These are phyloP conservation scores for Mellilla xanthometata DNA, from an alignment of 2,888 invertebrate species.

Conservation along the genomic window DNA sequence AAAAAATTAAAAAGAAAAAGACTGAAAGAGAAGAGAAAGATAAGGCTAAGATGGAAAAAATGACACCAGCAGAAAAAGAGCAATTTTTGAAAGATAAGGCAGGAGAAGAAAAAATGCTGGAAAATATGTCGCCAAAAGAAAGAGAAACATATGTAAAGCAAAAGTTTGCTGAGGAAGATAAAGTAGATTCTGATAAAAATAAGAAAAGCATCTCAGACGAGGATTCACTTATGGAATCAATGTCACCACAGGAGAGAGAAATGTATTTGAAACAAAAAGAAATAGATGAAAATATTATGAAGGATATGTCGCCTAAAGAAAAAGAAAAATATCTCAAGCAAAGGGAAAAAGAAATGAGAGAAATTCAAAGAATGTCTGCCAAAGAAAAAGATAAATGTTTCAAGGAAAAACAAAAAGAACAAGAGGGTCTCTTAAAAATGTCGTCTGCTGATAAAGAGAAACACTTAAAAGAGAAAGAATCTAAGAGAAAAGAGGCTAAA, in stretches of 20 bases:
- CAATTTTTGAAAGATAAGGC: not conserved
- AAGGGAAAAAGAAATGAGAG: not conserved
- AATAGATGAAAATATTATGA: not conserved
- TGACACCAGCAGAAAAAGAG: constrained; percentile 10
- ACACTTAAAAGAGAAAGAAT: not conserved
- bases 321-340: constrained; percentile 1
- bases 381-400: constrained; percentile 12
- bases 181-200: no score
- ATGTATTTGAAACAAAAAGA: constrained; percentile 9
- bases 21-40: not conserved
- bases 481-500: constrained; percentile 5
- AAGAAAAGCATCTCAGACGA: no score
- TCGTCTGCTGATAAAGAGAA: constrained; percentile 15
- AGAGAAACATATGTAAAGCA: constrained; percentile 4
- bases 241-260: constrained; percentile 11
- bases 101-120: constrained; percentile 16
- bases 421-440: constrained; percentile 12
- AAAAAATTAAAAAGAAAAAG: constrained; percentile 24
- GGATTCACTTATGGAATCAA: constrained; percentile 17
- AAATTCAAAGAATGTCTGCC: not conserved
- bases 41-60: not conserved
- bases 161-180: not conserved
- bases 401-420: constrained; percentile 12
- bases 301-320: constrained; percentile 4
- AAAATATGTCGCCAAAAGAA: constrained; percentile 13